Evolutionary conservation across 2,113 vertebrate genomes (phyloP), one percentile per base, ranked within the genome.

Genomic region (Eurystomus gularis): DNA sequence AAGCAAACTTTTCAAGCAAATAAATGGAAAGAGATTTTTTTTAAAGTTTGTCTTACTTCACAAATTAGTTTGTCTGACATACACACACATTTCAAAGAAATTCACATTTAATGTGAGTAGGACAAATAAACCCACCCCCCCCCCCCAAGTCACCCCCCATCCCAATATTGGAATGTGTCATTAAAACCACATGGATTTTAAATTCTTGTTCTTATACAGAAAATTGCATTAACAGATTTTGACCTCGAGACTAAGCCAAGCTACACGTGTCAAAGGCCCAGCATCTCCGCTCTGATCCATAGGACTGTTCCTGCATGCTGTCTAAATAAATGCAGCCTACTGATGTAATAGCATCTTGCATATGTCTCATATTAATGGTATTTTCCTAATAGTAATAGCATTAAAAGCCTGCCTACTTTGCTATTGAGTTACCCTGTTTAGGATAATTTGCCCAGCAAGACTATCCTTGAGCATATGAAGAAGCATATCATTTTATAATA

Each of bases 161-260:
- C 42, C 42, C 42, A 62, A 5, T 52, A 31, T 76, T 31, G 39
- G 57, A 89, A 94, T 8, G n/a, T 69, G 80, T 96, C 95, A 96
- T 94, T 91, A 93, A 97, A 97, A 97, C 96, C 95, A 95, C 91
- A 95, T 93, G 97, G 88, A 91, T 92, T 95, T 97, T 64, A 96
- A 94, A 93, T 95, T 96, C 78, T 93, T 77, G 60, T 23, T 88
- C 60, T 94, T 96, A 77, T 93, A 94, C 80, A 94, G 95, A 97
- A 98, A 98, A 98, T 97, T 91, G 88, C 93, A 97, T 98, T 97
- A 97, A 77, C 96, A 97, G 97, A 93, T 96, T 97, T 91, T 97
- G 97, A 98, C 97, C 97, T 72, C 76, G 14, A 94, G 96, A 91
- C 91, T 86, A 72, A 97, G 94, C 94, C 93, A 81, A 96, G 93